Percentiles rank a stretch among this genome's conserved stretches.
These are phyloP conservation scores for Poeciliopsis presidionis DNA, from an alignment of 2,797 vertebrate genomes.

Conservation along the genomic window DNA sequence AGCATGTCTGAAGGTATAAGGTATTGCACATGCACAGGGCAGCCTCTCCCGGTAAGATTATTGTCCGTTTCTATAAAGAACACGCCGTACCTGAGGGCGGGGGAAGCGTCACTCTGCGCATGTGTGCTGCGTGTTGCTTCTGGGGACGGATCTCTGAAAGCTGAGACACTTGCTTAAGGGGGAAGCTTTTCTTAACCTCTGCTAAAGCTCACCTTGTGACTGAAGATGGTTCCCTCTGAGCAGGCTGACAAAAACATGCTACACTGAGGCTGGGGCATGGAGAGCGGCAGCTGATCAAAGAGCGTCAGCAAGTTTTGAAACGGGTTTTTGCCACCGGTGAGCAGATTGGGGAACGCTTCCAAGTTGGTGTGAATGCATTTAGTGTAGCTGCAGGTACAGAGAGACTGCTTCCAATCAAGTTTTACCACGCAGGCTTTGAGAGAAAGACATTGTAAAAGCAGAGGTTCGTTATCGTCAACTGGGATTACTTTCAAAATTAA, in stretches of 20 bases:
- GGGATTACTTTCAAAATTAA: background rate
- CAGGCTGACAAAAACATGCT: conserved; percentile 15
- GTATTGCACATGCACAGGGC: conserved; percentile 16
- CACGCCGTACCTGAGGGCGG: conserved; percentile 40
- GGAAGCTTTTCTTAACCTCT: conserved; percentile 60
- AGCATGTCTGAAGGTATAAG: conserved; percentile 43
- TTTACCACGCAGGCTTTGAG: conserved; percentile 8
- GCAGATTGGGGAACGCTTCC: conserved; percentile 16
- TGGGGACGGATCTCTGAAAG: conserved; percentile 24
- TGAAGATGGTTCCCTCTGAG: conserved; percentile 19
- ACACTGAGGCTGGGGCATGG: conserved; percentile 10
- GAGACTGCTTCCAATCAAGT: conserved; percentile 18
- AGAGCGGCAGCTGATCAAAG: conserved; percentile 32
- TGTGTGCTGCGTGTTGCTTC: background rate
- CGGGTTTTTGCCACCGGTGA: conserved; percentile 1
- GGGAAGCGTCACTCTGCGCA: background rate
- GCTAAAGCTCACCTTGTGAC: conserved; percentile 35
- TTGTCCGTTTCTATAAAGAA: conserved; percentile 50
- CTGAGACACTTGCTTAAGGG: conserved; percentile 28
- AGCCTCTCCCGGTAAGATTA: conserved; percentile 32
- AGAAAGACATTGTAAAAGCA: background rate
- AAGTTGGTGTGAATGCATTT: background rate
- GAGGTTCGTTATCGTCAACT: background rate
- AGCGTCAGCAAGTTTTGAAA: conserved; percentile 23
- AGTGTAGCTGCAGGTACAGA: conserved; percentile 5